phyloP scores from a whole-genome alignment of 2,113 vertebrate genomes.

The Paramisgurnus dabryanus region DNA sequence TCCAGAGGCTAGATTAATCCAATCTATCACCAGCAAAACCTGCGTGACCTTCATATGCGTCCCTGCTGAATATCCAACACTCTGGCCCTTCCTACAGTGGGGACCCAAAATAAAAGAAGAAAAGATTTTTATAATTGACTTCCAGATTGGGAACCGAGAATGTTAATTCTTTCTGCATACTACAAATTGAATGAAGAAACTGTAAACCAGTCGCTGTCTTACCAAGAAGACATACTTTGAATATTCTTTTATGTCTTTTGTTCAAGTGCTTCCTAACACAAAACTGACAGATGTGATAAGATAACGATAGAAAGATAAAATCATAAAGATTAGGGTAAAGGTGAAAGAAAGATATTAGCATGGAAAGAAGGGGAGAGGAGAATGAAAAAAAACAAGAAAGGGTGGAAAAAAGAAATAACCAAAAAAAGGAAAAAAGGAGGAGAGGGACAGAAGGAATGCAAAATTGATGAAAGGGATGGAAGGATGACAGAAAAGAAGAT shows the following conservation, averaged over 20 bases:
- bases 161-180: background rate
- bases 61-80: constrained; percentile 22
- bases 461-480: too few species aligned
- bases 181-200: background rate
- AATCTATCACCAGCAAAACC: constrained; percentile 43
- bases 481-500: too few species aligned
- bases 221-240: background rate
- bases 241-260: background rate
- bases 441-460: too few species aligned
- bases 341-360: too few species aligned
- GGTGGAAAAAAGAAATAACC: too few species aligned
- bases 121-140: constrained; percentile 2
- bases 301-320: background rate
- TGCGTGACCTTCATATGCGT: constrained; percentile 22
- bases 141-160: background rate
- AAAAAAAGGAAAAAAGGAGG: too few species aligned
- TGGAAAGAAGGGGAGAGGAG: too few species aligned
- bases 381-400: too few species aligned
- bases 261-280: background rate
- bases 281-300: background rate
- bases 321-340: too few species aligned
- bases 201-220: background rate
- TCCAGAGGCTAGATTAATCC: constrained; percentile 44
- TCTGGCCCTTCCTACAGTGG: background rate
- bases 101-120: constrained; percentile 5